Evolutionary conservation across 1,140 invertebrate species (phyloP), one percentile per base, ranked within the genome.

Genomic region (Conus betulinus): DNA sequence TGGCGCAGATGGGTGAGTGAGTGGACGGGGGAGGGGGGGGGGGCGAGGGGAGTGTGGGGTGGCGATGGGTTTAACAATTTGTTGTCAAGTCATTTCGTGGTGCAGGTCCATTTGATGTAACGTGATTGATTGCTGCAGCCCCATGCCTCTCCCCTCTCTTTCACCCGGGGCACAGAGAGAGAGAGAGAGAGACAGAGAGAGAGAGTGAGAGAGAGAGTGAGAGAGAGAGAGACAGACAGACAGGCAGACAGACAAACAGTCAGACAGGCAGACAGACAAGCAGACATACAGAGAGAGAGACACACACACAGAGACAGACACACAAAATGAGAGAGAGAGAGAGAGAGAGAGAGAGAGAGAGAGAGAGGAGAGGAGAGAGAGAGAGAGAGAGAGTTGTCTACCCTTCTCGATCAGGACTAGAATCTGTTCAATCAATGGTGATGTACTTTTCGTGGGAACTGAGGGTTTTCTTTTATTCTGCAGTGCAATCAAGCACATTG

Each of bases 321-420:
- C 0, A 55, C 7, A 55, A 2, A 55, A 39, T 20, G 53, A 55
- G 25, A 82, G 25, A 82, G 23, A 55, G 67, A 71, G 67, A 71
- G 67, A 71, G 25, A 82, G 79, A 82, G 79, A 82, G 25, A 82
- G 79, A 82, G 25, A 82, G 79, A 82, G 79, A 27, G 25, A 82
- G 79, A 27, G 79, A 17, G 23, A 55, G 0, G 7, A 20, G n/a
- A n/a, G 27, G 78, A 27, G 51, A 52, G 51, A 52, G 25, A 79
- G 78, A 79, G 78, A 79, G 78, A 79, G 78, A 79, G 78, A 79
- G 78, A 79, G 78, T 39, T 39, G 39, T 3, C 3, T 0, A 39
- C 39, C 39, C 39, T 39, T 39, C n/a, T 39, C 0, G 39, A n/a
- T n/a, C n/a, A 39, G 39, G 39, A 39, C 3, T 1, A 39, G 3